phyloP scores from a whole-genome alignment of 2,113 vertebrate genomes.

The Silurus asotus region DNA sequence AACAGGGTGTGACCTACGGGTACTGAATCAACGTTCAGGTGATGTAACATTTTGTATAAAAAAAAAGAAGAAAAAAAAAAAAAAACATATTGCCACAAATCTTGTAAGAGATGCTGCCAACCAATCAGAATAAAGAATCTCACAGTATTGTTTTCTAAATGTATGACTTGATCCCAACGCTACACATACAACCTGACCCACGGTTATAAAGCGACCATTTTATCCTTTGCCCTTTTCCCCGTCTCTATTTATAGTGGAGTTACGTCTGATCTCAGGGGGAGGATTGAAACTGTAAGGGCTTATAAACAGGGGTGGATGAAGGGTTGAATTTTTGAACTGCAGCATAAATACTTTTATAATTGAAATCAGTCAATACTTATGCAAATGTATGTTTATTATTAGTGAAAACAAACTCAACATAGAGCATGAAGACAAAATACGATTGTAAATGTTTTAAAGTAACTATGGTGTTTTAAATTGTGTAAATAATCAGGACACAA shows the following conservation, averaged over 20 bases:
- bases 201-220: not conserved
- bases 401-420: no score
- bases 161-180: not conserved
- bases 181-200: not conserved
- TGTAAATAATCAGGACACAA: no score
- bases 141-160: not conserved
- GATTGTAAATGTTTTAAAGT: no score
- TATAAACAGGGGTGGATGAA: not conserved
- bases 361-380: no score
- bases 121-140: not conserved
- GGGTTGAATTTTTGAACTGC: not conserved
- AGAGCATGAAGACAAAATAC: no score
- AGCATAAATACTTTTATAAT: no score
- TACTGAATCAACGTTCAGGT: not conserved
- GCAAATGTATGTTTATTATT: no score
- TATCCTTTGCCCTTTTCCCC: not conserved
- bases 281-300: not conserved
- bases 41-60: not conserved
- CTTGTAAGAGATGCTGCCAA: not conserved
- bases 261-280: not conserved
- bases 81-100: no score
- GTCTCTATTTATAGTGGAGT: slow-evolving; percentile 6
- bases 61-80: no score
- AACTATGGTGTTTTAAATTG: no score
- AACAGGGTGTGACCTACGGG: not conserved